Conservation (phyloP, 92 coral and sea anemone species). For the Hydrozoanthus gracilis region DNA sequence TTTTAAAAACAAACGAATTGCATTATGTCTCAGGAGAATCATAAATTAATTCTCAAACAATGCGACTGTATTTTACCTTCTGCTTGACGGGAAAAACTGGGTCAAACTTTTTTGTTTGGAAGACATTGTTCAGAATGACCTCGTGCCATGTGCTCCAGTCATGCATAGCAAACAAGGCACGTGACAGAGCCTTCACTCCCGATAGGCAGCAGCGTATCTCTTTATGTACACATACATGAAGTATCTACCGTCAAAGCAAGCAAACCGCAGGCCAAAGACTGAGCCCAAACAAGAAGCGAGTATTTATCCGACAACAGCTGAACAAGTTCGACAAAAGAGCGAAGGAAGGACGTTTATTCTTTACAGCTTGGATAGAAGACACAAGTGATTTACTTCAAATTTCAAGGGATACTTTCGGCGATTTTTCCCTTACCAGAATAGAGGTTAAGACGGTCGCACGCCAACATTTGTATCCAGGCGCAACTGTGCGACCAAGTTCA, state of each 20-base stretch:
- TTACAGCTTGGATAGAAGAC: slow-evolving; percentile 18
- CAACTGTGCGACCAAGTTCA: too few relatives aligned
- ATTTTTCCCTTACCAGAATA: too few relatives aligned
- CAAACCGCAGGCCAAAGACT: slow-evolving; percentile 18
- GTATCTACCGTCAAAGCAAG: slow-evolving; percentile 30
- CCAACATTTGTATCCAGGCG: too few relatives aligned
- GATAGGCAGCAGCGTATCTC: slow-evolving; percentile 22
- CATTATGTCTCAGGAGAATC: slow-evolving; percentile 25
- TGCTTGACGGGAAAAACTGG: slow-evolving; percentile 32
- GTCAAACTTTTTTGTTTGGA: slow-evolving; percentile 40
- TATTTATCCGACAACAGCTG: slow-evolving; percentile 5
- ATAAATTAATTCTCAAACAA: slow-evolving; percentile 27
- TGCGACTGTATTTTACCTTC: slow-evolving; percentile 33
- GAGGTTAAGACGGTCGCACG: too few relatives aligned
- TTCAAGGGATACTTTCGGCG: too few relatives aligned
- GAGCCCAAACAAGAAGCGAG: slow-evolving; percentile 27
- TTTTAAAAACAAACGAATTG: slow-evolving; percentile 21
- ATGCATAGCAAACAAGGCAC: slow-evolving; percentile 37
- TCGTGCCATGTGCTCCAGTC: slow-evolving; percentile 39
- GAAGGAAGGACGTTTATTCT: slow-evolving; percentile 1
- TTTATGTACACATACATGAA: slow-evolving; percentile 19
- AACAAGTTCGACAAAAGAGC: not conserved
- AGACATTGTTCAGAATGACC: slow-evolving; percentile 36
- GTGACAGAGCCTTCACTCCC: slow-evolving; percentile 38
- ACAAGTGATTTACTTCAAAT: slow-evolving; percentile 9